phyloP scores from a whole-genome alignment of 2,888 invertebrate species.

The Andrena hattorfiana region DNA sequence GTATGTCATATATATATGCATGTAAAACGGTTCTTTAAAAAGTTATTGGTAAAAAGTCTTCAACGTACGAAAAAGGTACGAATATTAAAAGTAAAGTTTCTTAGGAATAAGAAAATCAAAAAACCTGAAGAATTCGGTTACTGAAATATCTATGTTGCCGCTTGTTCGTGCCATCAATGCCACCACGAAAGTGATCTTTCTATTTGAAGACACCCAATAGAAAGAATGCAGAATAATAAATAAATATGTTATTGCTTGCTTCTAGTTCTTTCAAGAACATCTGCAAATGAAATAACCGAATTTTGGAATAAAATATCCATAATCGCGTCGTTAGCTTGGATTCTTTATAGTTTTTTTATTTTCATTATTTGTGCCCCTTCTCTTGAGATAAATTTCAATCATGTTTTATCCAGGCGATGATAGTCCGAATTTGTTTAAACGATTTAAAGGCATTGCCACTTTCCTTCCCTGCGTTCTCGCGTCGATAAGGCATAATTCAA shows the following conservation, averaged over 20 bases:
- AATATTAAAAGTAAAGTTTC: neutral
- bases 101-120: neutral
- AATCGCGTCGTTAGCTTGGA: neutral
- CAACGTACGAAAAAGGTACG: conserved; percentile 3
- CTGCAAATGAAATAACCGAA: neutral
- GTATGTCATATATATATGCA: neutral
- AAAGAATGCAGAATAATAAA: too few species aligned
- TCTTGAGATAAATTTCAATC: neutral
- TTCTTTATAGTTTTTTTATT: neutral
- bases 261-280: neutral
- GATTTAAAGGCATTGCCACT: neutral
- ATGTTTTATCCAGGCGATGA: neutral
- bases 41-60: conserved; percentile 9
- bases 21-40: neutral
- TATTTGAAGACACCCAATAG: too few species aligned
- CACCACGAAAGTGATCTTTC: neutral
- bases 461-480: neutral
- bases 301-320: neutral
- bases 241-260: too few species aligned
- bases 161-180: neutral
- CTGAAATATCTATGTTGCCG: neutral
- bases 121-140: too few species aligned
- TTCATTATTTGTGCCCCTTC: conserved; percentile 8
- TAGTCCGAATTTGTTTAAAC: neutral
- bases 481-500: neutral